Conservation (phyloP, 1,140 invertebrate species). For the Parapsyche elsis region DNA sequence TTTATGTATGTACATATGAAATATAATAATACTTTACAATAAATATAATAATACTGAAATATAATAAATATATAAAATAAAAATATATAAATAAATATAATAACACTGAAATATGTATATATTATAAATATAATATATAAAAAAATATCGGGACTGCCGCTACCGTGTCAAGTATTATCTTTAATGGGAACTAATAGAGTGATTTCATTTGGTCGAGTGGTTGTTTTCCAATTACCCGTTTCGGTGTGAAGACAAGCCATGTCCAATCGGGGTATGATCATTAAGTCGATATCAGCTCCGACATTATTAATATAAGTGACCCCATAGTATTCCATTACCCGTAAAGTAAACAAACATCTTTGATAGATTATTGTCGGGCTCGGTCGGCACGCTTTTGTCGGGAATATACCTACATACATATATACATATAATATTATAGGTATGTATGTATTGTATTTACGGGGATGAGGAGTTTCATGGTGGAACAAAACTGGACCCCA, state of each 20-base stretch:
- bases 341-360: conserved; percentile 34
- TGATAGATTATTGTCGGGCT: conserved; percentile 39
- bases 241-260: conserved; percentile 7
- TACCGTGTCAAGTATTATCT: too few species aligned
- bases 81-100: too few species aligned
- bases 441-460: neutral
- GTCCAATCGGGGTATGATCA: conserved; percentile 6
- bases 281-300: neutral
- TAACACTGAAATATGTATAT: too few species aligned
- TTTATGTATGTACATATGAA: too few species aligned
- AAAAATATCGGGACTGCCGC: too few species aligned
- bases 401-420: neutral
- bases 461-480: neutral
- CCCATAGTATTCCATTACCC: conserved; percentile 34
- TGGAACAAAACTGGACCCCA: neutral
- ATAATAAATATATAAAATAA: too few species aligned
- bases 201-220: conserved; percentile 18
- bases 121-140: too few species aligned
- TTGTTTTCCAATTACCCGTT: conserved; percentile 21
- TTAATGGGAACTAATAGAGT: neutral
- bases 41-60: too few species aligned
- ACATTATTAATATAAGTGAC: conserved; percentile 30
- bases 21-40: too few species aligned
- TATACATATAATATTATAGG: neutral
- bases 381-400: conserved; percentile 2